phyloP scores from a whole-genome alignment of 1,140 invertebrate species.

The Pararge aegeria region DNA sequence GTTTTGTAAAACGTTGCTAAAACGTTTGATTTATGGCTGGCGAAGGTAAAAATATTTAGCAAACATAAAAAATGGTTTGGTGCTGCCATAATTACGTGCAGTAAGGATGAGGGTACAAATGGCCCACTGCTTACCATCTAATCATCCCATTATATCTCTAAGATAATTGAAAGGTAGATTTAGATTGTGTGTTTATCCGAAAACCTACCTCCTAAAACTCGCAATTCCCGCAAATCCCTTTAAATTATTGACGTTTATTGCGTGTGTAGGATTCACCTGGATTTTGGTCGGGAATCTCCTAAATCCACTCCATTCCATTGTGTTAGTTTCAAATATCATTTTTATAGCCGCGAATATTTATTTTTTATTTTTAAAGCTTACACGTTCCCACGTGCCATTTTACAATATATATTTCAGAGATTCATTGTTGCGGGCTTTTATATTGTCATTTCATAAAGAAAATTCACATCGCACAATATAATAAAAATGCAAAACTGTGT shows the following conservation, averaged over 20 bases:
- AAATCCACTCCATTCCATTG: neutral
- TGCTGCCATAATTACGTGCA: too few species aligned
- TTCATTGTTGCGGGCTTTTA: neutral
- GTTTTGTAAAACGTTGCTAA: too few species aligned
- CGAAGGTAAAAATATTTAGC: too few species aligned
- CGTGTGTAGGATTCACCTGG: neutral
- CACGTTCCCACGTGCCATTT: neutral
- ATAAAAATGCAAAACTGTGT: neutral
- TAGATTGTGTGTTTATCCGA: too few species aligned
- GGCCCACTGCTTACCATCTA: too few species aligned
- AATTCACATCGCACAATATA: neutral
- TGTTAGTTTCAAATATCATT: neutral
- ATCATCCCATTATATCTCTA: too few species aligned
- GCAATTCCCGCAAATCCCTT: neutral
- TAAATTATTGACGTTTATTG: neutral
- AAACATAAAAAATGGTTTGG: too few species aligned
- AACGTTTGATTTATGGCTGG: too few species aligned
- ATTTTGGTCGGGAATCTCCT: neutral
- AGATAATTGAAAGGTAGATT: too few species aligned
- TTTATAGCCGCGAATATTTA: neutral
- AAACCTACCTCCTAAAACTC: too few species aligned
- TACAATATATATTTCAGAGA: neutral
- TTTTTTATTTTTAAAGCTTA: neutral
- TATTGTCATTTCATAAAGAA: neutral
- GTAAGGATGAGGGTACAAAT: too few species aligned